Percentiles rank a stretch among this genome's conserved stretches.
Evolutionary conservation across 2,797 vertebrate genomes (phyloP).

Genomic region (Erpetoichthys calabaricus): DNA sequence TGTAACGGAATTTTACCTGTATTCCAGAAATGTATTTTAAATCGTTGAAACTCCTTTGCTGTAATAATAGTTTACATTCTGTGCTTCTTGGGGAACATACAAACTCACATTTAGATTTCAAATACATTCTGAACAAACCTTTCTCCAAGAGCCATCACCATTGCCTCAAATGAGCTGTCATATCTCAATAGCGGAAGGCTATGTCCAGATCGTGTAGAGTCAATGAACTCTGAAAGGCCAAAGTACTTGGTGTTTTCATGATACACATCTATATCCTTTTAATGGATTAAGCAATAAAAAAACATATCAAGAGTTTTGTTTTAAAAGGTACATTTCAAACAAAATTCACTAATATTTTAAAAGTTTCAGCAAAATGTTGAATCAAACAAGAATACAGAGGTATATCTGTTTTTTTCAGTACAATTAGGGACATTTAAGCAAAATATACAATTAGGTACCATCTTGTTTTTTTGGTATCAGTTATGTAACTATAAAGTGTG

Average conservation of each 20-base stretch:
- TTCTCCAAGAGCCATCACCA: slow-evolving; percentile 81
- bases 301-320: background rate
- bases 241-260: slow-evolving; percentile 84
- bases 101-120: no score
- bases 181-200: slow-evolving; percentile 80
- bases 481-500: no score
- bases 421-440: background rate
- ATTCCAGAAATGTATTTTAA: no score
- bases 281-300: slow-evolving; percentile 12
- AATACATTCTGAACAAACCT: slow-evolving; percentile 44
- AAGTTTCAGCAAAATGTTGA: background rate
- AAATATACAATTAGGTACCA: background rate
- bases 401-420: no score
- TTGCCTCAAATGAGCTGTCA: slow-evolving; percentile 88
- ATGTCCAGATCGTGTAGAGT: slow-evolving; percentile 75
- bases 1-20: no score
- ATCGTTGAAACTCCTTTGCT: no score
- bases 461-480: background rate
- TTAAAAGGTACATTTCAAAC: background rate
- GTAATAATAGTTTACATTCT: no score
- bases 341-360: background rate
- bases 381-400: no score
- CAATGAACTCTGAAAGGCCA: slow-evolving; percentile 82
- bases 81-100: no score
- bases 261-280: slow-evolving; percentile 77